Evolutionary conservation across 2,888 invertebrate species (phyloP), one percentile per base, ranked within the genome.

Genomic region (Nymphalis polychloros): DNA sequence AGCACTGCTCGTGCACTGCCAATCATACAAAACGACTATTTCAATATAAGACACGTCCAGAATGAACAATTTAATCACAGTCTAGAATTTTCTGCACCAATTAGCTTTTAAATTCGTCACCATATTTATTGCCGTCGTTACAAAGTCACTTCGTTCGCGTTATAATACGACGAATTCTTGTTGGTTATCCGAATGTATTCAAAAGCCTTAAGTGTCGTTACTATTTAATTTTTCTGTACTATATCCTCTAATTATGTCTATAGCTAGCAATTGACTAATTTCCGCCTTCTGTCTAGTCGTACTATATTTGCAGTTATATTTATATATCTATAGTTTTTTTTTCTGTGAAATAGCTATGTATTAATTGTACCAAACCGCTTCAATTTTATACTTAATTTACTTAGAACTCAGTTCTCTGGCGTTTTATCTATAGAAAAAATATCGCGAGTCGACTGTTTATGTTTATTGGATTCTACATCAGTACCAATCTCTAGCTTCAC

Each of bases 41-140:
- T 89, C 89, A 92, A 92, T 92, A 92, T 92, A 92, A 92, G 92
- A 92, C 92, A 92, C 92, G 89, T 90, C 87, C 90, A 82, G 86
- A 87, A 90, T 90, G 91, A 91, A 92, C 92, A 90, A 88, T 91
- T 90, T 87, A 87, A 92, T 92, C 92, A 92, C 92, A 92, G 92
- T 91, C 90, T 89, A 92, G 89, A 90, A 91, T 88, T 87, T 91
- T 90, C 92, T 90, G 92, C 92, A 92, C 92, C 92, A 88, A 90
- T 90, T 87, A 90, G 88, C 88, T 87, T 86, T 86, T 90, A 90
- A 91, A 90, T 91, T 91, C 90, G 90, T 90, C 90, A 85, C 87
- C 86, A 73, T 57, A 55, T 31, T 73, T 73, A 74, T 81, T 81
- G 81, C 80, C 81, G 79, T 80, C 79, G 72, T 81, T 79, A 83